phyloP scores from a whole-genome alignment of 1,140 invertebrate species.

The Magallana ariakensis region DNA sequence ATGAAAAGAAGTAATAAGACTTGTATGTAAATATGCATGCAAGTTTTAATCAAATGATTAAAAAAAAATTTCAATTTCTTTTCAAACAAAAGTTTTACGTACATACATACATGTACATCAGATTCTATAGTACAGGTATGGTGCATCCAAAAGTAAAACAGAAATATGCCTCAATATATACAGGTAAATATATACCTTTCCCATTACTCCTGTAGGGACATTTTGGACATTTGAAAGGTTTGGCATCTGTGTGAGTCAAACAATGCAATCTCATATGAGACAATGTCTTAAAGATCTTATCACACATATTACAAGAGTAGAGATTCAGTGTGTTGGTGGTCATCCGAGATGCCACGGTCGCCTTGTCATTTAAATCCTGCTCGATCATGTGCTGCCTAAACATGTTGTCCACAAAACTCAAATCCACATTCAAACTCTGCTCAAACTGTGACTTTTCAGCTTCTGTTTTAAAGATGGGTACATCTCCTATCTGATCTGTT shows the following conservation, averaged over 20 bases:
- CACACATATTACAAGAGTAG: slow-evolving; percentile 77
- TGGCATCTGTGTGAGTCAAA: slow-evolving; percentile 78
- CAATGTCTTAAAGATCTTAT: slow-evolving; percentile 79
- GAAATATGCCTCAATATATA: too few species aligned
- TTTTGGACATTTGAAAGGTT: slow-evolving; percentile 79
- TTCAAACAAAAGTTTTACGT: background rate
- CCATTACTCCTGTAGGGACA: slow-evolving; percentile 77
- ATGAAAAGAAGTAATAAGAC: too few species aligned
- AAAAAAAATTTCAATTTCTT: background rate
- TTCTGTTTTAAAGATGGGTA: slow-evolving; percentile 74
- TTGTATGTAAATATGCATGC: background rate
- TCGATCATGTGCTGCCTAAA: slow-evolving; percentile 75
- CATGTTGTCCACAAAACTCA: slow-evolving; percentile 74
- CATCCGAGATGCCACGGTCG: slow-evolving; percentile 56
- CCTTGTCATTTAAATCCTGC: slow-evolving; percentile 76
- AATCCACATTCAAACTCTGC: slow-evolving; percentile 73
- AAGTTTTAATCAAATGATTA: background rate
- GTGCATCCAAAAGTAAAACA: too few species aligned
- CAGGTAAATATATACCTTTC: slow-evolving; percentile 74
- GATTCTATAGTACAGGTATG: too few species aligned
- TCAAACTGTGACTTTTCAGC: slow-evolving; percentile 75
- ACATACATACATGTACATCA: background rate
- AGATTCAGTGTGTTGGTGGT: slow-evolving; percentile 68
- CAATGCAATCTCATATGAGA: slow-evolving; percentile 79
- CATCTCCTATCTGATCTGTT: slow-evolving; percentile 65